These are phyloP conservation scores for Carassius auratus DNA, from an alignment of 2,113 vertebrate genomes.

Conservation along the genomic window DNA sequence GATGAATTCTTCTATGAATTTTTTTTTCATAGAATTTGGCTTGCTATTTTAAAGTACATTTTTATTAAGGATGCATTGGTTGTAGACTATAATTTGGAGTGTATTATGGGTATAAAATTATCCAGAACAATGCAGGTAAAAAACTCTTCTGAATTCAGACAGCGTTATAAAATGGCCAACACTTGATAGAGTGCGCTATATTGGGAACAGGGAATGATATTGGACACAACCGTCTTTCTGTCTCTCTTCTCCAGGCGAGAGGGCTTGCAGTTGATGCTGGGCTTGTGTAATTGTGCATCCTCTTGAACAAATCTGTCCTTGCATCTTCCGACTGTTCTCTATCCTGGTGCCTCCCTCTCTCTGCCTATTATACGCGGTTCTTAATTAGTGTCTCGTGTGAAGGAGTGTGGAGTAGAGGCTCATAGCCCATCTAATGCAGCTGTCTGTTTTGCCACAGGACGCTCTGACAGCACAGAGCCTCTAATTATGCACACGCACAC, in stretches of 20 bases:
- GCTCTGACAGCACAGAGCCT: slow-evolving; percentile 66
- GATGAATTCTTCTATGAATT: neutral
- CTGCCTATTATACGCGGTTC: slow-evolving; percentile 68
- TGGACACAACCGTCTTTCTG: neutral
- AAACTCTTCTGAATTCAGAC: neutral
- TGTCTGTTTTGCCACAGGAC: slow-evolving; percentile 68
- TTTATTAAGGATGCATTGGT: neutral
- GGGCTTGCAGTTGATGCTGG: slow-evolving; percentile 18
- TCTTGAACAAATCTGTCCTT: slow-evolving; percentile 58
- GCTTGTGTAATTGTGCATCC: slow-evolving; percentile 62
- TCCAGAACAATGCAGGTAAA: neutral
- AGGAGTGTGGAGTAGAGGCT: slow-evolving; percentile 59
- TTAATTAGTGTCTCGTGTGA: slow-evolving; percentile 70
- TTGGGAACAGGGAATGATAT: neutral
- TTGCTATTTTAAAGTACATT: neutral
- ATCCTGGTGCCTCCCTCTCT: neutral
- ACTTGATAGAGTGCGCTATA: neutral
- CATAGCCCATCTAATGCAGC: slow-evolving; percentile 67
- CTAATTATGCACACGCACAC: slow-evolving; percentile 66
- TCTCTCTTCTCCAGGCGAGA: neutral
- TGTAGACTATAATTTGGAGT: neutral
- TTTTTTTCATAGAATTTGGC: no score
- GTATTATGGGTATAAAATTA: neutral
- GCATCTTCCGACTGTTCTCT: slow-evolving; percentile 11
- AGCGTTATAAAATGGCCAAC: neutral